A percentile compares a stretch with the other conserved stretches of the same genome.
phyloP scores from a whole-genome alignment of 2,888 invertebrate genomes.

The Chrysopilus asiliformis region DNA sequence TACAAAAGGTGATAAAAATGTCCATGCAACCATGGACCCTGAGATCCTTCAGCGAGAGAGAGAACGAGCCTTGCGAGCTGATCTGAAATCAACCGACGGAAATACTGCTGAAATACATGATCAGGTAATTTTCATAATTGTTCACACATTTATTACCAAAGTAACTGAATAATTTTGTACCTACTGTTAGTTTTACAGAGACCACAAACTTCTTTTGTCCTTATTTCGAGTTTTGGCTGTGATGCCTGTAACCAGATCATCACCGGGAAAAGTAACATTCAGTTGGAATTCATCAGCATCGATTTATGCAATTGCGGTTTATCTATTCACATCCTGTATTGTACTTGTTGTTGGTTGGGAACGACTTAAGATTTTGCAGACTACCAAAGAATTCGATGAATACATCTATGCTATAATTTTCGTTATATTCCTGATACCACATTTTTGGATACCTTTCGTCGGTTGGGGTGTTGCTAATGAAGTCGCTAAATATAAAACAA shows the following conservation, averaged over 20 bases:
- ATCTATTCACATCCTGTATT: constrained; percentile 42
- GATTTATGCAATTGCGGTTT: constrained; percentile 51
- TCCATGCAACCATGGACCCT: constrained; percentile 5
- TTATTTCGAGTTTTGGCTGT: constrained; percentile 49
- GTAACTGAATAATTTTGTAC: too few species aligned
- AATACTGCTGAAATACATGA: constrained; percentile 47
- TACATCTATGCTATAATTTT: constrained; percentile 56
- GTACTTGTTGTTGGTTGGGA: constrained; percentile 49
- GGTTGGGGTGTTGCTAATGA: constrained; percentile 57
- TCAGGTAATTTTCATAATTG: constrained; percentile 18
- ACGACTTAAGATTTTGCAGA: constrained; percentile 44
- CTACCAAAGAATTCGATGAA: constrained; percentile 51
- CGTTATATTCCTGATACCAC: constrained; percentile 50
- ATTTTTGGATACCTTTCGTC: constrained; percentile 56
- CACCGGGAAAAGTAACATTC: constrained; percentile 46
- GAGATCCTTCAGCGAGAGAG: constrained; percentile 13
- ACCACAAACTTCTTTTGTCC: constrained; percentile 49
- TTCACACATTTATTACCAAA: too few species aligned
- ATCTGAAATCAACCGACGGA: constrained; percentile 44
- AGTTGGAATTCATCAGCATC: constrained; percentile 49
- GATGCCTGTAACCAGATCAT: constrained; percentile 47
- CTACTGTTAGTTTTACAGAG: constrained; percentile 49
- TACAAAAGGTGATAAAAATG: neutral
- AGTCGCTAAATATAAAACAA: constrained; percentile 55
- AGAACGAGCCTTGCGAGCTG: constrained; percentile 32